Evolutionary conservation across 2,113 vertebrate species (phyloP).

Genomic region (Megaceryle maxima): DNA sequence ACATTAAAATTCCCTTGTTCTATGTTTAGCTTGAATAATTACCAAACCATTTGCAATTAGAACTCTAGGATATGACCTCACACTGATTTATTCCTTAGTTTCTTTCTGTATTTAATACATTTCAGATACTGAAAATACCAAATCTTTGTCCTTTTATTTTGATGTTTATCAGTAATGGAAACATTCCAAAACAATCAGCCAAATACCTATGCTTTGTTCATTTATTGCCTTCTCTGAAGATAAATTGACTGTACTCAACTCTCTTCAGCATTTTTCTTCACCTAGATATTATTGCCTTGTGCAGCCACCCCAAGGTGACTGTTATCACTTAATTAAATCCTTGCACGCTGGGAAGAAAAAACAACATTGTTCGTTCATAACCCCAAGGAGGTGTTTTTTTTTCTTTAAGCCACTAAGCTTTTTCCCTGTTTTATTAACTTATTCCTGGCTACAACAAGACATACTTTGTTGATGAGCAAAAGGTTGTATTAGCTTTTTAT

Average conservation of each 20-base stretch:
- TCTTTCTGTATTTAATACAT: conserved; percentile 78
- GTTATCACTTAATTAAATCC: conserved; percentile 96
- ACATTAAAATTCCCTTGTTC: conserved; percentile 74
- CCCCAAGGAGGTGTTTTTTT: conserved; percentile 82
- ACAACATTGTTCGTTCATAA: conserved; percentile 91
- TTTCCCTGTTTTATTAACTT: conserved; percentile 85
- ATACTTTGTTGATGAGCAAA: conserved; percentile 85
- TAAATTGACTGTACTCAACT: conserved; percentile 87
- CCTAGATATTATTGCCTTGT: conserved; percentile 90
- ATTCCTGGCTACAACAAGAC: conserved; percentile 81
- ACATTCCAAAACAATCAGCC: conserved; percentile 84
- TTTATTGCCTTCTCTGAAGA: conserved; percentile 84
- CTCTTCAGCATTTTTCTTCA: conserved; percentile 89
- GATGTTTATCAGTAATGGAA: conserved; percentile 85
- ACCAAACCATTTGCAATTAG: conserved; percentile 77
- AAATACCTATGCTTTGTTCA: conserved; percentile 84
- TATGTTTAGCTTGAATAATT: conserved; percentile 80
- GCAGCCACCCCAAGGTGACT: conserved; percentile 92
- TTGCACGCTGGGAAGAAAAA: conserved; percentile 88
- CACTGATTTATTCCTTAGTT: conserved; percentile 68
- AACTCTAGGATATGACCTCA: conserved; percentile 78
- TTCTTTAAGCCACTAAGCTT: conserved; percentile 81
- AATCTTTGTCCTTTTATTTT: conserved; percentile 79
- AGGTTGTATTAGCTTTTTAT: conserved; percentile 84
- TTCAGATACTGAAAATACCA: conserved; percentile 81